phyloP scores from a whole-genome alignment of 64 coral and sea anemone genomes.

The Porites lutea region DNA sequence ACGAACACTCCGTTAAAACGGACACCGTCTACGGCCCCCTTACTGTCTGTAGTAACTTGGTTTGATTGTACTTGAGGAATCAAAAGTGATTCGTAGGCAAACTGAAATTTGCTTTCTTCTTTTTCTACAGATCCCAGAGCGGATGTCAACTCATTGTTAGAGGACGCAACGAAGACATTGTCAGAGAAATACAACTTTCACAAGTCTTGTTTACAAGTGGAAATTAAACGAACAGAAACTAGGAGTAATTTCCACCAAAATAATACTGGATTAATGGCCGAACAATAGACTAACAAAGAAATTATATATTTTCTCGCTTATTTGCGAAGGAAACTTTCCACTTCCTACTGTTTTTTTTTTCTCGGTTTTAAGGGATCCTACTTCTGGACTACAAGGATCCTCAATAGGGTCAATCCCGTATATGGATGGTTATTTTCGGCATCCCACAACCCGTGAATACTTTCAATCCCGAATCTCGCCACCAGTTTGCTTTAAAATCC shows the following conservation, averaged over 20 bases:
- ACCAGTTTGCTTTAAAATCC: too few relatives aligned
- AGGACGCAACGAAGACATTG: background rate
- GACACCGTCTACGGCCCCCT: too few relatives aligned
- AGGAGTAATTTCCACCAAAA: conserved; percentile 1
- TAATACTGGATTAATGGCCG: background rate
- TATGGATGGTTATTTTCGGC: too few relatives aligned
- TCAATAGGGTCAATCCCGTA: too few relatives aligned
- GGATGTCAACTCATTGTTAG: conserved; percentile 18
- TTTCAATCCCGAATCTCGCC: too few relatives aligned
- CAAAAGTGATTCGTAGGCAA: too few relatives aligned
- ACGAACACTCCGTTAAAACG: too few relatives aligned
- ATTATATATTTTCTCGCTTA: background rate
- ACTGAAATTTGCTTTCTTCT: background rate
- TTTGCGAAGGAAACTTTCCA: background rate
- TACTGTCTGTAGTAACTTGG: too few relatives aligned
- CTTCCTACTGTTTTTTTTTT: background rate
- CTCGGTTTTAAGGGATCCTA: too few relatives aligned
- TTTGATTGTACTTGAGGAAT: background rate
- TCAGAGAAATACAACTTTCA: conserved; percentile 28
- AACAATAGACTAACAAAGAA: background rate
- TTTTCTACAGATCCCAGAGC: conserved; percentile 9
- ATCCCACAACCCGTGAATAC: too few relatives aligned
- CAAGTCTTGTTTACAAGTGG: conserved; percentile 32
- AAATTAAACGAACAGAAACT: background rate
- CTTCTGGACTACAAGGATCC: too few relatives aligned